A percentile compares a stretch with the other conserved stretches of the same genome.
Conservation (phyloP, 2,797 vertebrate species). For the Ptychobarbus kaznakovi region DNA sequence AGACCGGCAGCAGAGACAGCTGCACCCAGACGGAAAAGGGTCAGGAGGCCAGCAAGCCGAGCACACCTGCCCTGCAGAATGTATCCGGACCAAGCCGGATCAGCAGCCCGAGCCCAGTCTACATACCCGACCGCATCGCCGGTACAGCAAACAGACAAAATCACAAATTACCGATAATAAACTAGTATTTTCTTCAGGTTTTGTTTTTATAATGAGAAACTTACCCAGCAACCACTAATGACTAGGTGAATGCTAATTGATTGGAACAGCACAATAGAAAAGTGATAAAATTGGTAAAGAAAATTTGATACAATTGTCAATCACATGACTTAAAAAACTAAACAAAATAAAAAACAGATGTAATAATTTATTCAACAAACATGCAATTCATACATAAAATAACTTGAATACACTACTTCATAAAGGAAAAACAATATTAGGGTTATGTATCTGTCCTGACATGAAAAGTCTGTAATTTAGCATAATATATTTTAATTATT, state of each 20-base stretch:
- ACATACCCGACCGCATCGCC: slow-evolving; percentile 88
- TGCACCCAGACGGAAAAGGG: slow-evolving; percentile 95
- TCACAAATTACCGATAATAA: neutral
- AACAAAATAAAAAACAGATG: no score
- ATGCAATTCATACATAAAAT: neutral
- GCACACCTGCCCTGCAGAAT: slow-evolving; percentile 76
- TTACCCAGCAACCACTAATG: neutral
- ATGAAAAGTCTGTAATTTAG: neutral
- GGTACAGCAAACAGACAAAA: slow-evolving; percentile 64
- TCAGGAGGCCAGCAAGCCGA: slow-evolving; percentile 82
- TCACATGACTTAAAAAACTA: neutral
- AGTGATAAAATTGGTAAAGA: no score
- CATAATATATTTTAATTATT: no score
- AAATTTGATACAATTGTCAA: neutral
- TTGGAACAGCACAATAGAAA: neutral
- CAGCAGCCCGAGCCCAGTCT: slow-evolving; percentile 83
- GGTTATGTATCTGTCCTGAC: no score
- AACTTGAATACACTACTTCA: neutral
- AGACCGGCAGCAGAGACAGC: slow-evolving; percentile 96
- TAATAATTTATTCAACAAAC: neutral
- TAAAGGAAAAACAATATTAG: no score
- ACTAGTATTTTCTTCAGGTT: neutral
- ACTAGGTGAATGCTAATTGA: no score
- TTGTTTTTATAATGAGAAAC: neutral
- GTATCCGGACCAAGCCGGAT: slow-evolving; percentile 78